Base-by-base conservation (phyloP, 1,140 invertebrate species). In the Papilio polyxenes region DNA sequence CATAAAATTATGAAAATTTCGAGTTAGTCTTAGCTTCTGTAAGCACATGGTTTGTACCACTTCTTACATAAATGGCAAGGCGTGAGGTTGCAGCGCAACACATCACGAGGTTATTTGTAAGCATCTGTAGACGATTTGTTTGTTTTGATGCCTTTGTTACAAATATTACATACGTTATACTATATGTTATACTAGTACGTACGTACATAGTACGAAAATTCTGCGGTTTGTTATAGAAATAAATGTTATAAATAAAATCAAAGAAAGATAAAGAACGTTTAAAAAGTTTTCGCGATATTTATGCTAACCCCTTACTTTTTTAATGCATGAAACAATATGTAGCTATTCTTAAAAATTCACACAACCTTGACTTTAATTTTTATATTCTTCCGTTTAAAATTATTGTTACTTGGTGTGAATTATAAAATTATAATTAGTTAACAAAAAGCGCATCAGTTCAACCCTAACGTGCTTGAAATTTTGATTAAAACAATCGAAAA, bases 81-180 rank as follows among this genome's bases (percentile, higher is more conserved):
- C 87, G 90, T 90, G 87, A 89, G 88, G 87, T 88, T 86, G 91
- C 87, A 91, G 87, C 82, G 90, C 90, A 91, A 92, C 91, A 89
- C 91, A 92, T 92, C 90, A 90, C 89, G 87, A 91, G 90, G 90
- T 92, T 92, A 91, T 88, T 89, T 91, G 89, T 90, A 87, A 90
- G 88, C 85, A 86, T 83, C 86, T 76, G 75, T 76, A 76, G 75
- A 31, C 9, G 62, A 65, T 65, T 11, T 65, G 11, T 65, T 65
- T 23, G 17, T 31, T 65, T 31, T 65, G 23, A 65, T 65, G 62
- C 23, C 59, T 62, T 62, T 62, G 59, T 62, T 9, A 62, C 59
- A 9, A 20, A 23, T 65, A 31, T 65, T 37, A 31, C 5, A 65
- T 65, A 65, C 0, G 23, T 31, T 31, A 31, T 31, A 31, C 23